Conservation (phyloP, 2,113 vertebrate species). For the Amphiprion percula region DNA sequence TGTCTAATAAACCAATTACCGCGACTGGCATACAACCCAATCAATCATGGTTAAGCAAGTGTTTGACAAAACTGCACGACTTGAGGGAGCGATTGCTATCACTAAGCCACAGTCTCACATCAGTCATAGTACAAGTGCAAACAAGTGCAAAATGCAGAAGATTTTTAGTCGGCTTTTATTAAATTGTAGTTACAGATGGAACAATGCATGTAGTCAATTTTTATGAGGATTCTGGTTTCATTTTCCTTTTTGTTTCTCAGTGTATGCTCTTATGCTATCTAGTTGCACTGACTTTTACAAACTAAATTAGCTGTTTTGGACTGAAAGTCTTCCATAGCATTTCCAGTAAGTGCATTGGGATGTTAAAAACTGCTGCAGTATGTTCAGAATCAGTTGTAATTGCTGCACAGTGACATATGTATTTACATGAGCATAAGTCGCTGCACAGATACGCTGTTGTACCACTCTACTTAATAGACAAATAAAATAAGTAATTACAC, state of each 20-base stretch:
- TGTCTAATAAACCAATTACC: constrained; percentile 69
- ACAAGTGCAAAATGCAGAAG: constrained; percentile 37
- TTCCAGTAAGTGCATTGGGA: too few species aligned
- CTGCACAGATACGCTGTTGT: constrained; percentile 20
- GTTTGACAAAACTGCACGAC: constrained; percentile 63
- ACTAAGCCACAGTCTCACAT: constrained; percentile 30
- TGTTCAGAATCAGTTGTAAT: neutral
- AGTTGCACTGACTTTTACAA: neutral
- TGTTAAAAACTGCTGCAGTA: too few species aligned
- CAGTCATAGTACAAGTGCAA: constrained; percentile 56
- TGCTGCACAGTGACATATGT: neutral
- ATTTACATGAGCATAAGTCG: constrained; percentile 12
- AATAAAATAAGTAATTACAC: constrained; percentile 32
- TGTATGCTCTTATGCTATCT: too few species aligned
- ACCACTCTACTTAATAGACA: constrained; percentile 24
- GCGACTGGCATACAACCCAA: constrained; percentile 38
- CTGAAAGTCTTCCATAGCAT: too few species aligned
- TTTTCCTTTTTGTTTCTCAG: too few species aligned
- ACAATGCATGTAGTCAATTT: constrained; percentile 23
- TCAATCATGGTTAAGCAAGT: constrained; percentile 63
- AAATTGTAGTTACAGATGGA: constrained; percentile 16
- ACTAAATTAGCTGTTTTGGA: neutral
- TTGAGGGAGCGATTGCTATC: constrained; percentile 41
- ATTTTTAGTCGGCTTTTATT: constrained; percentile 4
- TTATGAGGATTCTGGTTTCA: neutral